Percentiles rank a stretch among this genome's conserved stretches.
These are phyloP conservation scores for Ephydatia muelleri DNA, from an alignment of 37 sponge, comb jelly and placozoan genomes.

Conservation along the genomic window DNA sequence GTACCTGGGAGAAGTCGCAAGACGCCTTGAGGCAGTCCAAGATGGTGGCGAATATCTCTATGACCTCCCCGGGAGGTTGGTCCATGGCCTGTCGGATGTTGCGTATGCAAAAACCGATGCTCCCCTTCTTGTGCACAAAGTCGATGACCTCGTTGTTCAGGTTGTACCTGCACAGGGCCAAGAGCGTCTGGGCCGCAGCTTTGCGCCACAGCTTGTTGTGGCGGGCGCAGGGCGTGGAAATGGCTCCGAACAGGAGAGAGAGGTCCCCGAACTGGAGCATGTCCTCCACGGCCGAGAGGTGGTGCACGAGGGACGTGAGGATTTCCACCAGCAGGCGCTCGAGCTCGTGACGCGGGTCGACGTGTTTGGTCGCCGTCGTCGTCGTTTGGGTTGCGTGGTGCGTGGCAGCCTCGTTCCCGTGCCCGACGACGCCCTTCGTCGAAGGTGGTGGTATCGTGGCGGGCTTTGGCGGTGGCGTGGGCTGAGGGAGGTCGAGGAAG, in stretches of 20 bases:
- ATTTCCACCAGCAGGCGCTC: conserved; percentile 6
- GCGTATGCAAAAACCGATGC: conserved; percentile 61
- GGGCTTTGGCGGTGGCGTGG: background rate
- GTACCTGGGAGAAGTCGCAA: conserved; percentile 66
- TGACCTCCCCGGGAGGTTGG: conserved; percentile 72
- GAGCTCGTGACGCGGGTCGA: conserved; percentile 13
- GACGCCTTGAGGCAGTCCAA: conserved; percentile 85
- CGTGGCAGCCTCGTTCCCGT: too few relatives aligned
- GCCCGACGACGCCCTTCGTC: background rate
- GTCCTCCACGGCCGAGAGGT: conserved; percentile 38
- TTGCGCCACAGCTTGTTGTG: conserved; percentile 82
- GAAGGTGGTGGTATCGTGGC: background rate
- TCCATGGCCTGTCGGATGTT: conserved; percentile 40
- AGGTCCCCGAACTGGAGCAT: conserved; percentile 57
- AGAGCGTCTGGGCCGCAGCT: conserved; percentile 61
- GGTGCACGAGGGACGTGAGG: conserved; percentile 17
- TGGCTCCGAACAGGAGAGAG: conserved; percentile 60
- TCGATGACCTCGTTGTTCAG: conserved; percentile 44
- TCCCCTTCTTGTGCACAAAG: conserved; percentile 63
- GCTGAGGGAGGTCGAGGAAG: conserved; percentile 80
- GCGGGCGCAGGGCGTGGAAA: conserved; percentile 65
- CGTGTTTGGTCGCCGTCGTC: background rate
- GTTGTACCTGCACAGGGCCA: conserved; percentile 50
- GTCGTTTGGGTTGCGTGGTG: background rate
- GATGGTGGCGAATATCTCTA: conserved; percentile 79